Conservation (phyloP, 2,113 vertebrate genomes). For the Mesoclemmys tuberculata region DNA sequence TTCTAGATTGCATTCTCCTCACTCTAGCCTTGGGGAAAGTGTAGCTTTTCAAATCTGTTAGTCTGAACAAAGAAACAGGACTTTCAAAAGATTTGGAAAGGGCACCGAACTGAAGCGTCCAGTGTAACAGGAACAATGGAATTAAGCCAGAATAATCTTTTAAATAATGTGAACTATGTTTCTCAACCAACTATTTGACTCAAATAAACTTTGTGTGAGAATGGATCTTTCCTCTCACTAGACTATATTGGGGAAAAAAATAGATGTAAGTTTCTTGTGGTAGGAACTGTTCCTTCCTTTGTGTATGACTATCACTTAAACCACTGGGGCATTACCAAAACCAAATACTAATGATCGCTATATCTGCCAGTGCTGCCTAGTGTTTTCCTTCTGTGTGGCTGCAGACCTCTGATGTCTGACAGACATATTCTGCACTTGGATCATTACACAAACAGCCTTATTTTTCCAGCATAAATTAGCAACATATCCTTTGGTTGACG, state of each 20-base stretch:
- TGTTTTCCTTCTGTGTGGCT: background rate
- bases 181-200: background rate
- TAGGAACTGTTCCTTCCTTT: background rate
- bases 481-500: conserved; percentile 10
- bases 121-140: background rate
- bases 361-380: background rate
- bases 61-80: accelerated
- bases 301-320: background rate
- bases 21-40: background rate
- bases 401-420: background rate
- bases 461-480: conserved; percentile 24
- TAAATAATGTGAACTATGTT: background rate
- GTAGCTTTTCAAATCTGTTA: background rate
- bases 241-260: background rate
- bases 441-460: background rate
- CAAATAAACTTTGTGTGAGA: background rate
- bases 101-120: background rate
- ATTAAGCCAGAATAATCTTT: background rate
- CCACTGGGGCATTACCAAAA: background rate
- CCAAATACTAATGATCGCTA: background rate
- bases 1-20: background rate
- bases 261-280: background rate
- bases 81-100: background rate
- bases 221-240: background rate
- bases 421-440: conserved; percentile 5